A percentile compares a stretch with the other conserved stretches of the same genome.
Conservation (phyloP, 35 echinoderm and acorn worm genomes). For the Ophioderma brevispina region DNA sequence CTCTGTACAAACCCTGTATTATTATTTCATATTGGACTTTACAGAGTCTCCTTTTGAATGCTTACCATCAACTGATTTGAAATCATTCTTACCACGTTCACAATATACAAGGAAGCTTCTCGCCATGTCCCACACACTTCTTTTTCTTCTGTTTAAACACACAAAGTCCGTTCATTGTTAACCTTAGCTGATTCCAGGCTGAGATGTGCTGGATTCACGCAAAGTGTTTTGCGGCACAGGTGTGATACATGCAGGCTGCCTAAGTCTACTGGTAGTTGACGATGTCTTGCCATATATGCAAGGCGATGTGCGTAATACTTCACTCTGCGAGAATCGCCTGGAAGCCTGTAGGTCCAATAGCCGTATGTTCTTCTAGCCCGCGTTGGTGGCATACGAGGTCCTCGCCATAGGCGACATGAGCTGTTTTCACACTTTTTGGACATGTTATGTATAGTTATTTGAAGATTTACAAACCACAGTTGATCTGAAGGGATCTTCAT, state of each 20-base stretch:
- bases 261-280: background rate
- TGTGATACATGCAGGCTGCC: background rate
- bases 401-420: background rate
- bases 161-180: background rate
- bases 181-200: background rate
- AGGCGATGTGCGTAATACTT: background rate
- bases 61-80: too few species aligned
- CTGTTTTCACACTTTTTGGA: background rate
- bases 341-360: background rate
- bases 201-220: background rate
- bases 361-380: background rate
- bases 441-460: background rate
- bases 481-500: background rate
- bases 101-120: too few species aligned
- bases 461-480: background rate
- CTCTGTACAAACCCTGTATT: too few species aligned
- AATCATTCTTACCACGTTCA: too few species aligned
- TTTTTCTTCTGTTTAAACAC: background rate
- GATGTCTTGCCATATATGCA: background rate
- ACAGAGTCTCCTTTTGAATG: too few species aligned
- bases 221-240: background rate
- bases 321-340: background rate
- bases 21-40: too few species aligned
- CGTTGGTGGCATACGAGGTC: background rate
- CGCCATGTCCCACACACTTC: background rate